Percentiles rank a stretch among this genome's conserved stretches.
Conservation (phyloP, 2,888 invertebrate species). For the Theodoxus fluviatilis region DNA sequence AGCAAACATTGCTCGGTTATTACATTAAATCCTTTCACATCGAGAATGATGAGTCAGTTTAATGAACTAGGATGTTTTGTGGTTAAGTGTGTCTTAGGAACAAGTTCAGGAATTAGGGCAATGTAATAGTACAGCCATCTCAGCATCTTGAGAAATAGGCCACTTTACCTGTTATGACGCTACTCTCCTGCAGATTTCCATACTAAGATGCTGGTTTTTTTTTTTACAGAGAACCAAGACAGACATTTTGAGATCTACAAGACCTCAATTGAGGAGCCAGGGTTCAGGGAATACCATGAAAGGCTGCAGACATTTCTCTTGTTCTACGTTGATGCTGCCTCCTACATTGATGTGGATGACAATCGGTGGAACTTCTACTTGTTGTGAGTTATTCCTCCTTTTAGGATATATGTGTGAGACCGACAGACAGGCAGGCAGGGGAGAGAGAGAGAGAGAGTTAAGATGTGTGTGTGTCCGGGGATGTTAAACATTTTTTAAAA, state of each 20-base stretch:
- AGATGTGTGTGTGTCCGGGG: too few species aligned
- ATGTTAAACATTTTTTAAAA: too few species aligned
- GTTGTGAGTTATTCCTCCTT: conserved; percentile 49
- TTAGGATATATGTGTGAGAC: too few species aligned
- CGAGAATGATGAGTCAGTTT: neutral
- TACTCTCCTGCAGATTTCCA: too few species aligned
- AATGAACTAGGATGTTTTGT: neutral
- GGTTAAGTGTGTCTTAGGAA: too few species aligned
- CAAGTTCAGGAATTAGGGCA: too few species aligned
- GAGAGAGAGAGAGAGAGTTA: too few species aligned
- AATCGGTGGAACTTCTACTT: conserved; percentile 76
- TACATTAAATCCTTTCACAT: neutral
- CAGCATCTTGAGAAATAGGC: too few species aligned
- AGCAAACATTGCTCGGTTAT: too few species aligned
- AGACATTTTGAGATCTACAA: conserved; percentile 80
- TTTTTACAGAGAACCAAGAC: conserved; percentile 27
- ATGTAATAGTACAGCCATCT: too few species aligned
- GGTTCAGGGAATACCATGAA: conserved; percentile 81
- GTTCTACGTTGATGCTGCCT: conserved; percentile 96
- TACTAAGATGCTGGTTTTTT: neutral
- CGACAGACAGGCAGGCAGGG: too few species aligned
- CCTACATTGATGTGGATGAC: conserved; percentile 91
- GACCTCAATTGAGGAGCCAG: conserved; percentile 74
- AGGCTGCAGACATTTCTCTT: conserved; percentile 88
- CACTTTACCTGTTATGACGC: too few species aligned